Base-by-base conservation (phyloP, 2,888 invertebrate genomes). In the Atrina japonica region DNA sequence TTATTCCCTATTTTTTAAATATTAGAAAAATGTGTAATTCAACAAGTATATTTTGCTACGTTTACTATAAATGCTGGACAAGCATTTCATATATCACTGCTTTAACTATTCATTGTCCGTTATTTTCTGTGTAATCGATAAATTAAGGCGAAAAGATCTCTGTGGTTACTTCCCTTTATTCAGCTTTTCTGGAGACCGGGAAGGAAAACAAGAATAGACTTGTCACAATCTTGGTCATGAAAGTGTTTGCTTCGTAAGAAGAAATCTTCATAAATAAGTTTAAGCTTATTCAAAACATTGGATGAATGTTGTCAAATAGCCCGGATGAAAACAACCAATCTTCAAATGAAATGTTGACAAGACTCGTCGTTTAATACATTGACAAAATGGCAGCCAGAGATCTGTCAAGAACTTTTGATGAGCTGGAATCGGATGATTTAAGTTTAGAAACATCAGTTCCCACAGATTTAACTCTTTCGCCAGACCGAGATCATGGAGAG, bases 361-460 rank as follows among this genome's bases (percentile, higher is more conserved):
- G 3, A 43, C 16, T 18, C n/a, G 18, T 6, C 11, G 18, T 16
- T 43, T 43, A 43, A 43, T 18, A 49, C n/a, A n/a, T n/a, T n/a
- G n/a, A n/a, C n/a, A 64, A 61, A 58, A 87, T 87, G 87, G 86
- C 86, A n/a, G 81, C 82, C 3, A 77, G 72, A 58, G 86, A 88
- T 67, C 64, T 86, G 18, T 86, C 86, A n/a, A 84, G 84, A 74
- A 84, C 84, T 3, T 86, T 86, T 63, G 85, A 84, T 53, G 87
- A 88, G 41, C 65, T 86, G 7, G 87, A 87, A 75, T 83, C 85
- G 11, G 87, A 90, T 66, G 89, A 90, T 60, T 73, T 86, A 3
- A 90, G 89, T 75, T 70, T 89, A 41, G 90, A 90, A 76, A 90
- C 89, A 18, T 88, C 89, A 11, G 84, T 89, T 41, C 89, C 90